Conservation (phyloP, 2,797 vertebrate species). For the Eulemur coronatus region DNA sequence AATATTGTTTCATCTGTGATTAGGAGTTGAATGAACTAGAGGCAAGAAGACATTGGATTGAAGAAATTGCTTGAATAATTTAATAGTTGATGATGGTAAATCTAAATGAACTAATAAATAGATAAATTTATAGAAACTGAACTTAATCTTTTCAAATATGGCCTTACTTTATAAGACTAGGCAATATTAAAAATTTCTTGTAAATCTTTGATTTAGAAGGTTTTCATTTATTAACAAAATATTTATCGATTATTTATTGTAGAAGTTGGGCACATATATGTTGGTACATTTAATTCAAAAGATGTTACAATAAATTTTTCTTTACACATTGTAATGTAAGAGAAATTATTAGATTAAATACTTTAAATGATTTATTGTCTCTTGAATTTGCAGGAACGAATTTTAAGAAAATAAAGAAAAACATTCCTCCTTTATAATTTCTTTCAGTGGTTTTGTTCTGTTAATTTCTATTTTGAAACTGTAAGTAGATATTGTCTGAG, state of each 20-base stretch:
- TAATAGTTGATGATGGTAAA: background rate
- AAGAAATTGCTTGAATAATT: background rate
- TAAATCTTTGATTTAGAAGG: background rate
- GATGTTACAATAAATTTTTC: background rate
- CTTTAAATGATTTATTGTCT: background rate
- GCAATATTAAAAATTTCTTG: background rate
- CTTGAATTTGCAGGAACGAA: background rate
- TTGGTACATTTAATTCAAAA: background rate
- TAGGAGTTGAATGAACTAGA: background rate
- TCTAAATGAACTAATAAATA: background rate
- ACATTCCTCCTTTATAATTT: background rate
- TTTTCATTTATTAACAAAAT: background rate
- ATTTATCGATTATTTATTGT: background rate
- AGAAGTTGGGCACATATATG: background rate
- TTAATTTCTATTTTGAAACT: slow-evolving; percentile 10
- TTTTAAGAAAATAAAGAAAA: slow-evolving; percentile 1
- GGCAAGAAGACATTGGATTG: background rate
- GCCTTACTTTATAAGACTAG: background rate
- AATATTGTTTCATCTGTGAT: background rate
- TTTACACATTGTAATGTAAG: background rate
- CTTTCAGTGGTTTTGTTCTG: background rate
- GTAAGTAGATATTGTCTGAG: background rate
- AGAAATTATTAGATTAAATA: background rate
- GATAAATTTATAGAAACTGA: background rate
- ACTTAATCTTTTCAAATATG: background rate